phyloP scores from a whole-genome alignment of 64 coral and sea anemone species.

The Cladopsammia gracilis region DNA sequence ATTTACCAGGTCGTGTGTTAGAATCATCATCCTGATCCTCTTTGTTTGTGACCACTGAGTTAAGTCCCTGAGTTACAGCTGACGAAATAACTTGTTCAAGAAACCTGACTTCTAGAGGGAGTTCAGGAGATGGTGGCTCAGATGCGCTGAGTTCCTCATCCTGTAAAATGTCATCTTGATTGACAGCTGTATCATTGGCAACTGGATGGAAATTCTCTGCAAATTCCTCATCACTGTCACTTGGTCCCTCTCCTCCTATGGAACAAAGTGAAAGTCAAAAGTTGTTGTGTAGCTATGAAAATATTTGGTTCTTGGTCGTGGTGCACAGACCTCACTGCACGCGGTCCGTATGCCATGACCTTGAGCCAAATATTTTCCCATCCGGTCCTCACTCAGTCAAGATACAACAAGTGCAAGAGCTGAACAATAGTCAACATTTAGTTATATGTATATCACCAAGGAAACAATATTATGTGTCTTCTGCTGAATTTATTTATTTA shows the following conservation, averaged over 20 bases:
- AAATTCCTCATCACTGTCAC: conserved; percentile 93
- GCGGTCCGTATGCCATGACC: too few relatives aligned
- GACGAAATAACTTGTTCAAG: conserved; percentile 42
- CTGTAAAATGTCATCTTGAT: conserved; percentile 21
- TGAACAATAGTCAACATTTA: too few relatives aligned
- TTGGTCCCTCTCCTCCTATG: conserved; percentile 50
- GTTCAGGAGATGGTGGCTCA: not conserved
- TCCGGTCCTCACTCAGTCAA: too few relatives aligned
- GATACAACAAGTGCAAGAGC: too few relatives aligned
- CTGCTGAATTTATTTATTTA: too few relatives aligned
- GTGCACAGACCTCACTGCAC: too few relatives aligned
- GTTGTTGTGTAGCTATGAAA: not conserved
- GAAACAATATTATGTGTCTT: too few relatives aligned
- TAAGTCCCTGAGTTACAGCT: conserved; percentile 12
- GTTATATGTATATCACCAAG: too few relatives aligned
- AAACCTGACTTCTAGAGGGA: conserved; percentile 1
- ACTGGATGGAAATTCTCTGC: conserved; percentile 65
- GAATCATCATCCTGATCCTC: not conserved
- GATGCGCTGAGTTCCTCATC: not conserved
- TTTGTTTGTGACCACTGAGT: not conserved
- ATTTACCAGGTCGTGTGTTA: not conserved
- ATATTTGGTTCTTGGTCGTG: not conserved
- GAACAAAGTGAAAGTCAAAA: not conserved
- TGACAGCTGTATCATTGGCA: not conserved
- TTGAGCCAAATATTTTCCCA: too few relatives aligned